Evolutionary conservation across 2,113 vertebrate genomes (phyloP), one percentile per base, ranked within the genome.

Genomic region (Patagioenas fasciata): DNA sequence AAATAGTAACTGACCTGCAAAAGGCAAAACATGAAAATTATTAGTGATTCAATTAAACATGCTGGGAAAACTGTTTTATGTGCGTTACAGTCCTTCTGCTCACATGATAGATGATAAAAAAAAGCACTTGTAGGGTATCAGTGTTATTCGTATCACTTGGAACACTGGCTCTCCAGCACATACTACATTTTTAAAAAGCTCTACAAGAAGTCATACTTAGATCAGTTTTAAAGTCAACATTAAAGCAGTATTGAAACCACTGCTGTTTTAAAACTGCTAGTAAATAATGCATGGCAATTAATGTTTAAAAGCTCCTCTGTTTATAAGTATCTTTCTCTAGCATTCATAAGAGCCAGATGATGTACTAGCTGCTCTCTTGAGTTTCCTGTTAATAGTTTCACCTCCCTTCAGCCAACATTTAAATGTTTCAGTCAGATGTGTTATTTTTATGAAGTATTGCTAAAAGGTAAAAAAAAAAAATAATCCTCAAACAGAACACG

Each of bases 1-100:
- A 99, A 99, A 97, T 99, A 99, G 95, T 99, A 99, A 96, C 99
- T 99, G 97, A 99, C 99, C 99, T 99, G 96, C 62, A 95, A 96
- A 91, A 88, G 36, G 75, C 34, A 88, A 54, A 7, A 89, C 17
- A 80, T 34, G 23, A 86, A 21, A 86, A 85, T 88, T 80, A 87
- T 80, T 69, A 90, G 12, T 12, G 24, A 69, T 15, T 67, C 51
- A 16, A 53, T 85, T 81, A 38, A 86, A 94, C 79, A 82, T 48
- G n/a, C 25, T 20, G 17, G 21, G 42, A 84, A 88, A 32, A 72
- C 11, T 18, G 2, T 11, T 28, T 61, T 34, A 73, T 80, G 60
- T 32, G 73, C 1, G 9, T 53, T 48, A 57, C 25, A 83, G 44
- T 38, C 32, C 53, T 73, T 40, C 47, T 77, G 36, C 34, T 73